phyloP scores from a whole-genome alignment of 30 jellyfish, hydroid and myxozoan species.

The Euphysa ruthae region DNA sequence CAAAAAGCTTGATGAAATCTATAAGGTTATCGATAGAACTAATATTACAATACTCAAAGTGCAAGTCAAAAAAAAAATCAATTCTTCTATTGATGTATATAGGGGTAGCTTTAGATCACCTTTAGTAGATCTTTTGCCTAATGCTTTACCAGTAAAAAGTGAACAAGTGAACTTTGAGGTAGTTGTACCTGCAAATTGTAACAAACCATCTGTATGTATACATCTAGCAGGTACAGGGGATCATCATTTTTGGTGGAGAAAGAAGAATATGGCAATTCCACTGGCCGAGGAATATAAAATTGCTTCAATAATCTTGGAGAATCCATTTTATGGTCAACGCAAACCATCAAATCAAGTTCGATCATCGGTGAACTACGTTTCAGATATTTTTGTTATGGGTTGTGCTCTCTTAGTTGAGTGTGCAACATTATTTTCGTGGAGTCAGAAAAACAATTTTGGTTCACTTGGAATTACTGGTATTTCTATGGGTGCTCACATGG shows the following conservation, averaged over 20 bases:
- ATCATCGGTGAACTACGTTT: slow-evolving; percentile 70
- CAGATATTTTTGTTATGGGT: slow-evolving; percentile 88
- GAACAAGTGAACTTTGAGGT: slow-evolving; percentile 60
- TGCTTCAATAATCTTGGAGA: slow-evolving; percentile 73
- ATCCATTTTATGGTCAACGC: slow-evolving; percentile 80
- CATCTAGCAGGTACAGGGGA: slow-evolving; percentile 96
- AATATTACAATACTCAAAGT: slow-evolving; percentile 34
- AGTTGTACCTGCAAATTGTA: slow-evolving; percentile 59
- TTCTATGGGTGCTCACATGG: slow-evolving; percentile 97
- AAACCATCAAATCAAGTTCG: slow-evolving; percentile 71
- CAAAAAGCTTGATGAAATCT: slow-evolving; percentile 10
- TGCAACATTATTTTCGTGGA: slow-evolving; percentile 61
- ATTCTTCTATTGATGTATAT: slow-evolving; percentile 27
- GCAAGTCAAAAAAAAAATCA: slow-evolving; percentile 31
- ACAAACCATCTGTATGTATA: slow-evolving; percentile 45
- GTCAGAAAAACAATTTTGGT: slow-evolving; percentile 73
- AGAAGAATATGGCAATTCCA: slow-evolving; percentile 80
- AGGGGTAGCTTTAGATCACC: slow-evolving; percentile 82
- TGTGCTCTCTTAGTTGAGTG: slow-evolving; percentile 67
- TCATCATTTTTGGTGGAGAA: slow-evolving; percentile 80
- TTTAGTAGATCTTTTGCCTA: slow-evolving; percentile 45
- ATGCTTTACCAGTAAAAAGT: slow-evolving; percentile 76
- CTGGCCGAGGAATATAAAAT: slow-evolving; percentile 51
- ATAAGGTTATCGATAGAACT: slow-evolving; percentile 29
- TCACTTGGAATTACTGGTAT: slow-evolving; percentile 85